Base-by-base conservation (phyloP, 2,888 invertebrate species). In the Muschampia plurimacula region DNA sequence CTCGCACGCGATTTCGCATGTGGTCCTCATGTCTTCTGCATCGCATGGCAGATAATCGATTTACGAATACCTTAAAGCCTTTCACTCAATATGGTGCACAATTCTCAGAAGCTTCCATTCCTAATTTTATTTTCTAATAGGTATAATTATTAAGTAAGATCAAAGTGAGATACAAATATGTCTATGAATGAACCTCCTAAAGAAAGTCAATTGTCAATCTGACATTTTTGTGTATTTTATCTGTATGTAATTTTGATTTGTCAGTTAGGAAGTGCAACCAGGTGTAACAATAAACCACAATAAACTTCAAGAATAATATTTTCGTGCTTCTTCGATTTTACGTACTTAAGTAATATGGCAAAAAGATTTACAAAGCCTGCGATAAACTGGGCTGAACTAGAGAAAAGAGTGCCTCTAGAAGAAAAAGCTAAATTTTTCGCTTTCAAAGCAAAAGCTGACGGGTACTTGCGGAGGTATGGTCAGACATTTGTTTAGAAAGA, bases 381-480 rank as follows among this genome's bases (percentile, higher is more conserved):
- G 2, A 85, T 92, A 49, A 87, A 91, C 72, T 94, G 93, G 93
- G 67, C 44, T 9, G 89, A 90, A 72, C 73, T 94, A 3, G 86
- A 87, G 65, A 87, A 89, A 77, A 79, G 81, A 66, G 89, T 91
- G 1, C 87, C 91, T 5, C 80, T 80, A 1, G 84, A 91, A 0
- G 86, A 94, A 75, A 87, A 77, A 75, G 77, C 72, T 0, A 80
- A 89, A 22, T 93, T 84, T 76, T 79, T 85, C 28, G 86, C 86
- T 6, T 93, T 94, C 73, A 93, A 89, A 76, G 89, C 81, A 7
- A 94, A 91, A 79, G 81, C 90, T 1, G 90, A 91, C 41, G 79
- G 59, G 2, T 93, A 94, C 79, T 82, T 87, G 22, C 84, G 88
- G 62, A 83, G 75, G 66, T 73, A 73, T 63, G 4, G 28, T 52